phyloP scores from a whole-genome alignment of 2,113 vertebrate species.

The Heptranchias perlo region DNA sequence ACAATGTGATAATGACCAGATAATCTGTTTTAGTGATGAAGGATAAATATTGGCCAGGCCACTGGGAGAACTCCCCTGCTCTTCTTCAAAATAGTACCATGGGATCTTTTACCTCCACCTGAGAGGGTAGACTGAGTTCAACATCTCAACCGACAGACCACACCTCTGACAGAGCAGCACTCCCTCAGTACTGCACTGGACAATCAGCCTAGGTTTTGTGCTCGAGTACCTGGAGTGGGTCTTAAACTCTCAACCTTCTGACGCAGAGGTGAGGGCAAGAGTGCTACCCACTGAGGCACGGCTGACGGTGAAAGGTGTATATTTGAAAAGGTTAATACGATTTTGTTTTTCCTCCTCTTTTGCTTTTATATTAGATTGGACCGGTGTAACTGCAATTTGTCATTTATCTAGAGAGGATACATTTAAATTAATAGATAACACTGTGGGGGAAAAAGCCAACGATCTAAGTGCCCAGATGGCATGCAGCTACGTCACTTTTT shows the following conservation, averaged over 20 bases:
- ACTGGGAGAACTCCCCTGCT: background rate
- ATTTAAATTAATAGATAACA: background rate
- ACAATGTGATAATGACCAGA: background rate
- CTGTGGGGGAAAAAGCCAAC: background rate
- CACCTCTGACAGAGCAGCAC: no score
- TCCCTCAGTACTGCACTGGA: background rate
- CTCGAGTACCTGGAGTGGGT: background rate
- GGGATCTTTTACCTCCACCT: background rate
- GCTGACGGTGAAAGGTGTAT: background rate
- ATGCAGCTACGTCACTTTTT: background rate
- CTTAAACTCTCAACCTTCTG: background rate
- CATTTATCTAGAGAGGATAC: background rate
- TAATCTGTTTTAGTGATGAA: background rate
- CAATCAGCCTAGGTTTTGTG: background rate
- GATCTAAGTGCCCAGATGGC: slow-evolving; percentile 4
- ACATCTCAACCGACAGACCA: background rate
- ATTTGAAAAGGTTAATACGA: slow-evolving; percentile 12
- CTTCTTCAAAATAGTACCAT: background rate
- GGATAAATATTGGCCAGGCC: background rate
- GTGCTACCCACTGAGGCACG: background rate
- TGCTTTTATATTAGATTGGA: background rate
- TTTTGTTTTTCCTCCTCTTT: background rate
- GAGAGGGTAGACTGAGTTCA: no score
- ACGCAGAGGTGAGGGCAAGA: background rate
- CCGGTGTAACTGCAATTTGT: background rate